Evolutionary conservation across 2,113 vertebrate genomes (phyloP), one percentile per base, ranked within the genome.

Genomic region (Acrocephalus arundinaceus): DNA sequence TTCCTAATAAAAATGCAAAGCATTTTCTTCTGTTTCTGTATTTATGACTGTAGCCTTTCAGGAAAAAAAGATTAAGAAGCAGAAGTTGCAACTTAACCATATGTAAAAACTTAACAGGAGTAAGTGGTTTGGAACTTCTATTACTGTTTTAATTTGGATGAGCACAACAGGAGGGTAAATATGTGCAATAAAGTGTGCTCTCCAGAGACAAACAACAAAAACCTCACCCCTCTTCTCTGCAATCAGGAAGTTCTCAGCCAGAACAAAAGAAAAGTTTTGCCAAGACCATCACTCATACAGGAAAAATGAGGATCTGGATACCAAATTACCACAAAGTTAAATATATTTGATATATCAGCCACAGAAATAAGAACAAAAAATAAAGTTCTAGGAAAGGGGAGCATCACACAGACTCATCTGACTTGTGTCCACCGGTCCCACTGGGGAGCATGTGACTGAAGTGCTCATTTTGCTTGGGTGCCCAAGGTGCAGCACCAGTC

Each of bases 241-340:
- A 67, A 67, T 43, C 27, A 37, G 68, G 57, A 95, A 96, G 52
- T 78, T 86, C 76, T 87, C 86, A 90, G 79, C 45, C 55, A 90
- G 80, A 92, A 85, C 24, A 71, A 41, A 61, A 72, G 57, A 48
- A 51, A 65, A 55, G 8, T 20, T 72, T 48, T 83, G 82, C 67
- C 55, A 90, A 85, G 67, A 80, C 21, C 15, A 63, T 74, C 55
- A 33, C 62, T 94, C 81, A 72, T 65, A 23, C 45, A 76, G 65
- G 23, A 93, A 92, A 86, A 90, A 89, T 31, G 52, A 84, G 51
- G 28, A 68, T 85, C 41, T 5, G 14, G 15, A 76, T 48, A 76
- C 9, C 71, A 75, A 31, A 33, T 35, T 51, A 72, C 48, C 58
- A 85, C 35, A 8, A 90, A 37, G 43, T 90, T 73, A 79, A 93